A percentile compares a stretch with the other conserved stretches of the same genome.
These are phyloP conservation scores for Calcarius lapponicus DNA, from an alignment of 2,797 vertebrate species.

Conservation along the genomic window DNA sequence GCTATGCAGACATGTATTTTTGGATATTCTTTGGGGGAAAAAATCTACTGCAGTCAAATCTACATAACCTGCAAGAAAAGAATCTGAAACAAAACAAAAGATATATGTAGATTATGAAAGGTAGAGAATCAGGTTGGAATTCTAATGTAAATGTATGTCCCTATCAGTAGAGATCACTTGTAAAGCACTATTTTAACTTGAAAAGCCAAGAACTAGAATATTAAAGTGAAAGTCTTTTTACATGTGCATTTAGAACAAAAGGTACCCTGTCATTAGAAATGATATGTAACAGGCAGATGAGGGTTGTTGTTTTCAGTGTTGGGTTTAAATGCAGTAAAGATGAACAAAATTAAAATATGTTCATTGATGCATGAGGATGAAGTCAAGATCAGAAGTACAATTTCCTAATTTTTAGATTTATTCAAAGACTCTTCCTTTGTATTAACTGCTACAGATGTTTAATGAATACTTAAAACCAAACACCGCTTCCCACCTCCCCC, in stretches of 20 bases:
- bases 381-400: constrained; percentile 70
- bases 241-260: constrained; percentile 70
- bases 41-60: constrained; percentile 56
- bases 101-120: constrained; percentile 52
- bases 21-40: constrained; percentile 39
- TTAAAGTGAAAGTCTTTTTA: constrained; percentile 56
- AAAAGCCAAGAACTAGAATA: constrained; percentile 48
- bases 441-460: constrained; percentile 73
- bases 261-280: constrained; percentile 71
- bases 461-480: constrained; percentile 69
- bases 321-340: constrained; percentile 62
- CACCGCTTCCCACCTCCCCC: not conserved
- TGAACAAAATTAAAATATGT: constrained; percentile 72
- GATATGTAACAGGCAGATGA: constrained; percentile 62
- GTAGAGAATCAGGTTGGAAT: constrained; percentile 34
- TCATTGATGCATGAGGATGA: constrained; percentile 64
- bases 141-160: constrained; percentile 64
- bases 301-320: constrained; percentile 68
- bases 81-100: constrained; percentile 45
- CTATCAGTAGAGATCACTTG: constrained; percentile 56
- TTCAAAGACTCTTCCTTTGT: constrained; percentile 71
- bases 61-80: constrained; percentile 42
- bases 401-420: constrained; percentile 71
- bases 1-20: constrained; percentile 52
- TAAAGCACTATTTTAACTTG: constrained; percentile 66